Evolutionary conservation across 2,797 vertebrate genomes (phyloP).

Genomic region (Diglossa cyanea): DNA sequence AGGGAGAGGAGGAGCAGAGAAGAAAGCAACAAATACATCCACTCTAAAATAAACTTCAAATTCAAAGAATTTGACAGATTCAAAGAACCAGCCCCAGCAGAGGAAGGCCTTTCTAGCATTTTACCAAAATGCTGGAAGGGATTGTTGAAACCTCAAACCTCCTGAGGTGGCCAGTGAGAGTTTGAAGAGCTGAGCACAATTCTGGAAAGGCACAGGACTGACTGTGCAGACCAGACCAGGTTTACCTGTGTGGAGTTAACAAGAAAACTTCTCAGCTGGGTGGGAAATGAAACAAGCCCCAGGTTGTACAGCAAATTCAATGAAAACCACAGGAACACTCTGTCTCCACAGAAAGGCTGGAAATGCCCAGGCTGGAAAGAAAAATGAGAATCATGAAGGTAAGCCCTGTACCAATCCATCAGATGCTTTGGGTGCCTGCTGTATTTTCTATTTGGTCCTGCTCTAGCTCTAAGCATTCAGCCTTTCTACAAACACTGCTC

Average conservation of each 20-base stretch:
- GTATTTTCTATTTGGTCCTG: background rate
- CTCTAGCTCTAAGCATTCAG: background rate
- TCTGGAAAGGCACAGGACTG: background rate
- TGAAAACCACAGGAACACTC: background rate
- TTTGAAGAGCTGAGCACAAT: background rate
- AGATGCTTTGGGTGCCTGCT: background rate
- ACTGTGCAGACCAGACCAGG: background rate
- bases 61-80: background rate
- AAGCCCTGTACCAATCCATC: constrained; percentile 31
- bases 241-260: background rate
- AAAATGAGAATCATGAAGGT: background rate
- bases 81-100: background rate
- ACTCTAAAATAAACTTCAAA: background rate
- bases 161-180: background rate
- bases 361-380: background rate
- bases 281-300: background rate
- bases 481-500: background rate
- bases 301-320: background rate
- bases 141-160: background rate
- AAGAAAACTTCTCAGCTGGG: background rate
- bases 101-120: background rate
- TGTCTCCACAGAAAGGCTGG: background rate
- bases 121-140: background rate
- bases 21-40: background rate
- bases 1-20: background rate